phyloP scores from a whole-genome alignment of 2,113 vertebrate species.

The Pycnonotus jocosus region DNA sequence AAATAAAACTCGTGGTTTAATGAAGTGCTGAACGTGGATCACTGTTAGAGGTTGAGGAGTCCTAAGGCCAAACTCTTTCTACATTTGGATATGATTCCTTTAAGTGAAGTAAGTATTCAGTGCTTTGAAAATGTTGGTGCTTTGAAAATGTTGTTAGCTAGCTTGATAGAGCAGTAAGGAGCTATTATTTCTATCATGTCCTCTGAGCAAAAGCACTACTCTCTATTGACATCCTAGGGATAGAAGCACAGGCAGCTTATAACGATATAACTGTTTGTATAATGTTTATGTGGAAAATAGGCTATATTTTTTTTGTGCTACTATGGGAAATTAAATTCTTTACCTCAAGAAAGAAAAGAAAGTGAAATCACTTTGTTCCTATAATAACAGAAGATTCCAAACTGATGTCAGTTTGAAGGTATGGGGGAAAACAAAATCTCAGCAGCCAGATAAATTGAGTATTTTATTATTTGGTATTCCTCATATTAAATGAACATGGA shows the following conservation, averaged over 20 bases:
- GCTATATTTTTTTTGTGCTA: neutral
- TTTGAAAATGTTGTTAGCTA: neutral
- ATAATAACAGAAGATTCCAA: neutral
- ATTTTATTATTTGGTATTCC: conserved; percentile 60
- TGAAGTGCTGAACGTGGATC: neutral
- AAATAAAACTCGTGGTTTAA: neutral
- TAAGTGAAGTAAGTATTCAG: neutral
- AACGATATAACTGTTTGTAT: neutral
- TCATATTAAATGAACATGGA: conserved; percentile 37
- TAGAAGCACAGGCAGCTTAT: neutral
- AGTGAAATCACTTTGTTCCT: neutral
- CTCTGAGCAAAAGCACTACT: neutral
- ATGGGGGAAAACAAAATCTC: neutral
- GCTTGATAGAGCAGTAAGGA: neutral
- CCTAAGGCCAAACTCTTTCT: neutral
- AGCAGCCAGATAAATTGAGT: neutral
- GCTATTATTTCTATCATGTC: neutral
- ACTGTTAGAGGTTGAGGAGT: neutral
- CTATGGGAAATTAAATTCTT: neutral
- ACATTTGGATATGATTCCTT: neutral
- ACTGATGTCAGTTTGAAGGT: neutral
- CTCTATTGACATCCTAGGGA: neutral
- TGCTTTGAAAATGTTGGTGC: neutral
- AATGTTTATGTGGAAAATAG: neutral
- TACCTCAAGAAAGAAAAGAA: conserved; percentile 2